phyloP scores from a whole-genome alignment of 2,888 invertebrate species.

The Dicycla oo region DNA sequence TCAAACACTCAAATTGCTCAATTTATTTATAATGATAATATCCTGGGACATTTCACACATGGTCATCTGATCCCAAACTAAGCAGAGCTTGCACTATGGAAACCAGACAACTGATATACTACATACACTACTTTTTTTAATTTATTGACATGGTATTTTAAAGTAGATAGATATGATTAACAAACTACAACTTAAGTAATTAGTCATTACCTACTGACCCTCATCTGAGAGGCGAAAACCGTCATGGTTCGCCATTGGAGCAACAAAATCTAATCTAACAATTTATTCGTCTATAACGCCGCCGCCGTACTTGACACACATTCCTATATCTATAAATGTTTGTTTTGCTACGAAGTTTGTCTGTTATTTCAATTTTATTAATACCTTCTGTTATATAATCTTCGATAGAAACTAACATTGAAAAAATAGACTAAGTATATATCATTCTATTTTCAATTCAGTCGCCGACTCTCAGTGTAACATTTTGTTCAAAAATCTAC shows the following conservation, averaged over 20 bases:
- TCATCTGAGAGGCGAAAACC: conserved; percentile 10
- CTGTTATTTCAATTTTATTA: conserved; percentile 53
- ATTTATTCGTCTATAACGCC: conserved; percentile 36
- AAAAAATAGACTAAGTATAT: conserved; percentile 30
- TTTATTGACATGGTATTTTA: not conserved
- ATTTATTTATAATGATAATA: too few relatives aligned
- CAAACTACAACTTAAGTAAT: not conserved
- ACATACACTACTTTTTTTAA: too few relatives aligned
- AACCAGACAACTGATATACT: too few relatives aligned
- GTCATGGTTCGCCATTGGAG: not conserved
- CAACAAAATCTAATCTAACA: conserved; percentile 36
- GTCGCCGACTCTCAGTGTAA: conserved; percentile 10
- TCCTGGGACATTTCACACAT: too few relatives aligned
- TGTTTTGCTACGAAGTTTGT: conserved; percentile 61
- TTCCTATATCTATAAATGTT: conserved; percentile 65
- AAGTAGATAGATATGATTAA: not conserved
- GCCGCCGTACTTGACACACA: conserved; percentile 70
- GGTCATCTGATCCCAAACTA: too few relatives aligned
- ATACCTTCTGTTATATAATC: conserved; percentile 56
- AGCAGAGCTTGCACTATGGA: too few relatives aligned
- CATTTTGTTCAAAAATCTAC: not conserved
- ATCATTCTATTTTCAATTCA: conserved; percentile 58
- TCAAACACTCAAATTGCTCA: not conserved
- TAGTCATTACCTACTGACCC: not conserved
- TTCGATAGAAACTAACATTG: conserved; percentile 39